These are phyloP conservation scores for Pseudomyrmex gracilis DNA, from an alignment of 1,140 invertebrate genomes.

Conservation along the genomic window DNA sequence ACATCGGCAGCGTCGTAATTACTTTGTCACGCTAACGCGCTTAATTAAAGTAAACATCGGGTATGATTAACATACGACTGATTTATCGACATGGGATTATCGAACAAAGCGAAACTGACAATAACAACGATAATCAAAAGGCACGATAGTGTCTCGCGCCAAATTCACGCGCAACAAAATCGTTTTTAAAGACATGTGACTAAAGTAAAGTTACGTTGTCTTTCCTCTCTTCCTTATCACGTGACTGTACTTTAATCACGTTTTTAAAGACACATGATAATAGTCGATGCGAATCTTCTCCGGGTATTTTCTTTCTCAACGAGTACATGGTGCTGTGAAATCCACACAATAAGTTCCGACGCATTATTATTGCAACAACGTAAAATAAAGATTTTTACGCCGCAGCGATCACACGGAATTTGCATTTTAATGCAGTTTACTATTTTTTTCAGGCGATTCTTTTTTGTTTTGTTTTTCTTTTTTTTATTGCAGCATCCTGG, in stretches of 20 bases:
- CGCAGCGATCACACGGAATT: neutral
- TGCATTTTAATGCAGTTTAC: conserved; percentile 4
- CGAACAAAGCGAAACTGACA: neutral
- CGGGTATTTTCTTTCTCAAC: too few relatives aligned
- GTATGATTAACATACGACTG: neutral
- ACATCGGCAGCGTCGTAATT: neutral
- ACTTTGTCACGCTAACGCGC: conserved; percentile 4
- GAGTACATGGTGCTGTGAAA: neutral
- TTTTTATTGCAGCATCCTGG: neutral
- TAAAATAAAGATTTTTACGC: conserved; percentile 6
- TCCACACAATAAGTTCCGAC: neutral
- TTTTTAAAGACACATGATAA: too few relatives aligned
- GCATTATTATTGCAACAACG: neutral
- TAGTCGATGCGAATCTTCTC: too few relatives aligned
- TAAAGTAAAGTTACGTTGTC: too few relatives aligned
- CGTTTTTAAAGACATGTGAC: too few relatives aligned
- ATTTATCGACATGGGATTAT: neutral
- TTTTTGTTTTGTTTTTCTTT: neutral
- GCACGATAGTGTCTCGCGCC: too few relatives aligned
- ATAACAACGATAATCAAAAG: neutral
- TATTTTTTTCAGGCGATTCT: neutral
- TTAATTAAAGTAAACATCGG: conserved; percentile 20
- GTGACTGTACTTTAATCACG: too few relatives aligned
- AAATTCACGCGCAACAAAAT: too few relatives aligned
- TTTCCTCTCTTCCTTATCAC: too few relatives aligned